Conservation (phyloP, 2,113 vertebrate genomes). For the Labeo catla region DNA sequence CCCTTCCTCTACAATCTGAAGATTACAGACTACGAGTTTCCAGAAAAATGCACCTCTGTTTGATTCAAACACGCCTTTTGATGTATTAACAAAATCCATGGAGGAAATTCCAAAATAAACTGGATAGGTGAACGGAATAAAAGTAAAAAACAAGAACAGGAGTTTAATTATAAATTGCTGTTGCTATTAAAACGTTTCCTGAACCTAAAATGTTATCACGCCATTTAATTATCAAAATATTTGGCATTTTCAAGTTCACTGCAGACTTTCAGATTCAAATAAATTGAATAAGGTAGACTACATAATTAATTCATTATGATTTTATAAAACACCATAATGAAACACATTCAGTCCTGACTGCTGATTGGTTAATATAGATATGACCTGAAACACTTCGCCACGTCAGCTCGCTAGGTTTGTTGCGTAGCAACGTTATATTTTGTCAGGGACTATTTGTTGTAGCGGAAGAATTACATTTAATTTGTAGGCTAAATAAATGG, state of each 20-base stretch:
- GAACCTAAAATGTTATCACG: neutral
- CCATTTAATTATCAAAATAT: conserved; percentile 5
- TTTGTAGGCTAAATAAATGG: neutral
- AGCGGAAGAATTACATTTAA: neutral
- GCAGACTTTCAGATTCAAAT: neutral
- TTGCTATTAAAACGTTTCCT: neutral
- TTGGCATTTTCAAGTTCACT: neutral
- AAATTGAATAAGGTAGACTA: neutral
- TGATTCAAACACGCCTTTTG: conserved; percentile 12
- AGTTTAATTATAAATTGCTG: neutral
- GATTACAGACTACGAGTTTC: conserved; percentile 32
- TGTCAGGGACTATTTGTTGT: no score
- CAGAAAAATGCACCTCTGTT: neutral
- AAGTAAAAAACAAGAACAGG: neutral
- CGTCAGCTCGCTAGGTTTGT: no score
- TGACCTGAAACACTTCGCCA: neutral
- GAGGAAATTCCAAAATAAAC: conserved; percentile 6
- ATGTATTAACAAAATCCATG: conserved; percentile 12
- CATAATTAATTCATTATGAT: neutral
- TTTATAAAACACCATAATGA: neutral
- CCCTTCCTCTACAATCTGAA: conserved; percentile 37
- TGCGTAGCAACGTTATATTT: neutral
- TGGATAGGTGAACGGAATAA: conserved; percentile 24
- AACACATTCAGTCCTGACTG: neutral
- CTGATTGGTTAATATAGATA: neutral